phyloP scores from a whole-genome alignment of 1,140 invertebrate genomes.

The Lethocerus indicus region DNA sequence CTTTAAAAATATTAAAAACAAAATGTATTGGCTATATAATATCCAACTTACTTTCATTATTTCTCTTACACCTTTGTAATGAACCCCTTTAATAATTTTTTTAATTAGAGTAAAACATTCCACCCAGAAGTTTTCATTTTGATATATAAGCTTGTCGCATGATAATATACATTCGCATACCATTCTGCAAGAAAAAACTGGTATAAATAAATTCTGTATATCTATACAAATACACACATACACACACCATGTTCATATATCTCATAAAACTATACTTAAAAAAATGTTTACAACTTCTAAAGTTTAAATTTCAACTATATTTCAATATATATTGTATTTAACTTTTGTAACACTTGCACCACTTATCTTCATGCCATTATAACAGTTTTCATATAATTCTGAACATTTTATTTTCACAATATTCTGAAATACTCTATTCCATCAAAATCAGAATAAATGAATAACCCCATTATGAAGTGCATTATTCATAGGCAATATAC shows the following conservation, averaged over 20 bases:
- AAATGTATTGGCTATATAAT: conserved; percentile 5
- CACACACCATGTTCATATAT: too few species aligned
- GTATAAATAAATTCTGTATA: not conserved
- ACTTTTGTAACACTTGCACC: too few species aligned
- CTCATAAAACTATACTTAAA: too few species aligned
- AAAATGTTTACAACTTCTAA: too few species aligned
- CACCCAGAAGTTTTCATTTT: conserved; percentile 71
- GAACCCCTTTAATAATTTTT: conserved; percentile 73
- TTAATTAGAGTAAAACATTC: conserved; percentile 71
- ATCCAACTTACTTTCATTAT: conserved; percentile 60
- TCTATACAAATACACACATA: not conserved
- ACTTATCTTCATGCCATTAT: too few species aligned
- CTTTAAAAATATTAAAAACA: too few species aligned
- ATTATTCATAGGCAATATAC: not conserved
- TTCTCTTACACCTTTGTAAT: conserved; percentile 87
- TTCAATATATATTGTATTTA: too few species aligned
- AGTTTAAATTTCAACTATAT: too few species aligned
- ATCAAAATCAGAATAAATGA: too few species aligned
- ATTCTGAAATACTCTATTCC: not conserved
- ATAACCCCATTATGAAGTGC: not conserved
- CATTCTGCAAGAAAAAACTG: conserved; percentile 33
- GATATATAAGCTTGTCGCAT: conserved; percentile 59
- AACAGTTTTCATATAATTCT: too few species aligned
- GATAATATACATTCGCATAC: conserved; percentile 69
- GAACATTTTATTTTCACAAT: not conserved